Evolutionary conservation across 2,888 invertebrate species (phyloP), one percentile per base, ranked within the genome.

Genomic region (Eupeodes luniger): DNA sequence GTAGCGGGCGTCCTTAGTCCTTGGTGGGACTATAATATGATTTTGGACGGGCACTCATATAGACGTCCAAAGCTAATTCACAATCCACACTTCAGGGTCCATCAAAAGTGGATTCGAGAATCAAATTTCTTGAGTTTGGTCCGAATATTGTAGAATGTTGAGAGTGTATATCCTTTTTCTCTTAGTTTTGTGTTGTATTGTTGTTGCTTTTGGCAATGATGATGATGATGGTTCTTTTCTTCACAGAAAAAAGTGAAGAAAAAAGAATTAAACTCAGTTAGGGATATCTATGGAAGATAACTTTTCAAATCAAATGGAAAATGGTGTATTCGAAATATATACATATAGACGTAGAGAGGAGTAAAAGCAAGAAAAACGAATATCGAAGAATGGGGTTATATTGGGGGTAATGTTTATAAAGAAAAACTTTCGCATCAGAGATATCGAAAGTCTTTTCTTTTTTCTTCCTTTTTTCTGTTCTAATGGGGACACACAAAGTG

Each of bases 251-350:
- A 19, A 7, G 19, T 19, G 34, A 34, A 36, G 36, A 61, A 61
- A 34, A 34, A 34, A 34, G 10, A 27, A 14, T 5, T 14, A 36
- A 67, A 51, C 49, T 74, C 64, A 76, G 59, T 64, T 49, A 10
- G 44, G 51, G 47, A 53, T 55, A 14, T 11, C 2, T 1, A 12
- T 9, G 12, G 51, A 55, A 55, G 62, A 87, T 80, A 80, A 80
- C 80, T 87, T 87, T 86, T 80, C 83, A 80, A 80, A 83, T 77
- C 78, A 87, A 84, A 83, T 84, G 76, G 59, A 83, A 80, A 75
- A 83, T 78, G 57, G 40, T 62, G 9, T 70, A 69, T 69, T 62
- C 12, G 10, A 9, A 67, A 66, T 19, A 49, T 9, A 7, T 16
- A 9, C 4, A 4, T 2, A n/a, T 14, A 12, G 19, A 47, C 5